Conservation (phyloP, 2,888 invertebrate species). For the Parnassius mnemosyne region DNA sequence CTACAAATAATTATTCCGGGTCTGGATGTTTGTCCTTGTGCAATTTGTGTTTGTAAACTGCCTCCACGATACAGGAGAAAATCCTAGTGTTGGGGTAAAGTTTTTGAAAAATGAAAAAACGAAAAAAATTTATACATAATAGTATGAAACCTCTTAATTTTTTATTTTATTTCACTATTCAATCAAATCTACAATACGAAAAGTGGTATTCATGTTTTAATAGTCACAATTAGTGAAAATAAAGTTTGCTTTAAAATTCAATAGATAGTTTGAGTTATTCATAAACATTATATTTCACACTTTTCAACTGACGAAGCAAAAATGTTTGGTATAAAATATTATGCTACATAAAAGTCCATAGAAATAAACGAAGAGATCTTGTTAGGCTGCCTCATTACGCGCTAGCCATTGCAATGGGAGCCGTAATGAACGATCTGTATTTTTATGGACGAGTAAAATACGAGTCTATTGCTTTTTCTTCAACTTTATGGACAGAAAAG, state of each 20-base stretch:
- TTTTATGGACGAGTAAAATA: constrained; percentile 25
- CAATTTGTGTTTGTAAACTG: too few species aligned
- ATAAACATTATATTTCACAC: constrained; percentile 6
- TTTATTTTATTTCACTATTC: too few species aligned
- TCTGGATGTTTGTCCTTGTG: too few species aligned
- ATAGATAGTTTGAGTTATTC: not conserved
- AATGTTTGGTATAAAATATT: constrained; percentile 7
- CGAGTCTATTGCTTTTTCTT: constrained; percentile 11
- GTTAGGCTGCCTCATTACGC: constrained; percentile 24
- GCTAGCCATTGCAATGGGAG: constrained; percentile 12
- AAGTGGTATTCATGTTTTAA: not conserved
- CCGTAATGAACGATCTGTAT: constrained; percentile 25
- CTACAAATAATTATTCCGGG: too few species aligned
- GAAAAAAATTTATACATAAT: too few species aligned
- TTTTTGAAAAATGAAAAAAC: too few species aligned
- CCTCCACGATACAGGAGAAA: too few species aligned
- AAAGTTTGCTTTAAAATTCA: not conserved
- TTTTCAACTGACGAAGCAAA: constrained; percentile 9
- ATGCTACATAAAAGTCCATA: constrained; percentile 7
- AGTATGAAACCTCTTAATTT: too few species aligned
- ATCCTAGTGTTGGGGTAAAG: too few species aligned
- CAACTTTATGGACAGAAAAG: constrained; percentile 11
- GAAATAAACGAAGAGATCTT: constrained; percentile 21
- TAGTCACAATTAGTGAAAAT: not conserved
- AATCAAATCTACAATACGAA: too few species aligned